These are phyloP conservation scores for Drosophila prolongata DNA, from an alignment of 2,888 invertebrate species.

Conservation along the genomic window DNA sequence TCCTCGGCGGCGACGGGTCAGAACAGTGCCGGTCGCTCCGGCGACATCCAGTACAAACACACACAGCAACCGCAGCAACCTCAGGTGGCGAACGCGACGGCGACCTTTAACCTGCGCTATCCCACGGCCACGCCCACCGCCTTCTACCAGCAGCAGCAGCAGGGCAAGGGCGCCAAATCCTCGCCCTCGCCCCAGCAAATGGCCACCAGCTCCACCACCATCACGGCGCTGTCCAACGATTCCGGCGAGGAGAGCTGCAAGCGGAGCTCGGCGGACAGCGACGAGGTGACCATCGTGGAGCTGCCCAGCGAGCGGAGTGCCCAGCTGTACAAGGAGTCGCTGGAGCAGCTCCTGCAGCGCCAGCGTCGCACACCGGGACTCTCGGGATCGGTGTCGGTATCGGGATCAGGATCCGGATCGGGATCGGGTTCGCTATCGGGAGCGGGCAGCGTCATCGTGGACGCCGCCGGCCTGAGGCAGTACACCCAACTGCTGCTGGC, in stretches of 20 bases:
- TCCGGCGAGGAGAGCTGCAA: slow-evolving; percentile 45
- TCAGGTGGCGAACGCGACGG: slow-evolving; percentile 17
- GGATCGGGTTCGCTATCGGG: neutral
- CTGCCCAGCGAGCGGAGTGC: slow-evolving; percentile 62
- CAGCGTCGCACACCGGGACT: neutral
- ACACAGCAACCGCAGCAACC: slow-evolving; percentile 44
- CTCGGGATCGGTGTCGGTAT: neutral
- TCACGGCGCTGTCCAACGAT: slow-evolving; percentile 30
- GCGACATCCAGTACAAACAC: slow-evolving; percentile 67
- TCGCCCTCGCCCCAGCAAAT: slow-evolving; percentile 80
- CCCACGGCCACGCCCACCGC: slow-evolving; percentile 63
- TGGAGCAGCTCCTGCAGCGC: slow-evolving; percentile 67
- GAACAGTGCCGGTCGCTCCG: slow-evolving; percentile 23
- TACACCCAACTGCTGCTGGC: slow-evolving; percentile 79
- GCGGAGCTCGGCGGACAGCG: slow-evolving; percentile 54
- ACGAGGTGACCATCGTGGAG: slow-evolving; percentile 64
- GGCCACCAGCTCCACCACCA: slow-evolving; percentile 63
- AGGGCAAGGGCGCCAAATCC: slow-evolving; percentile 50
- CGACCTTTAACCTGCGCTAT: slow-evolving; percentile 61
- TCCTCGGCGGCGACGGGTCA: slow-evolving; percentile 54
- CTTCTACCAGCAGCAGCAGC: slow-evolving; percentile 60
- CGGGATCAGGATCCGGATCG: neutral
- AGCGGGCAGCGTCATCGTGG: slow-evolving; percentile 65
- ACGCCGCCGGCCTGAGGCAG: slow-evolving; percentile 78
- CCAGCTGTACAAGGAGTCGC: slow-evolving; percentile 66